Percentiles rank a stretch among this genome's conserved stretches.
These are phyloP conservation scores for Nesogale talazaci DNA, from an alignment of 2,113 vertebrate genomes.

Conservation along the genomic window DNA sequence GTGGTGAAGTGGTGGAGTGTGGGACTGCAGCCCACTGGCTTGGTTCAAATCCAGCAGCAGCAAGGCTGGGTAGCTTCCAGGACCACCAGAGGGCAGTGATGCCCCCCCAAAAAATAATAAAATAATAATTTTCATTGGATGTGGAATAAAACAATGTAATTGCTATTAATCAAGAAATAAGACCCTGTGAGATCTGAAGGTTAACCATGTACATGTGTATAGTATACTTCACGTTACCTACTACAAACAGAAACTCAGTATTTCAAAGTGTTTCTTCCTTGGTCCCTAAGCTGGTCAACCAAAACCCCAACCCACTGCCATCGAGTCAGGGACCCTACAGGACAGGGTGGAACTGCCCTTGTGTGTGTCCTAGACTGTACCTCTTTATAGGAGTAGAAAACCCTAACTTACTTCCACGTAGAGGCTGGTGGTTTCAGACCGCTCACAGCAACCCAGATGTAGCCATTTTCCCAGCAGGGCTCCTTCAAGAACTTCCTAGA, in stretches of 20 bases:
- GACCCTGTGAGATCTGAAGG: neutral
- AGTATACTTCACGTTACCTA: too few relatives aligned
- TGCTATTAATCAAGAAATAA: constrained; percentile 22
- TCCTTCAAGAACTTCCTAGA: neutral
- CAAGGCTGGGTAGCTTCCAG: too few relatives aligned
- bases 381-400: too few relatives aligned
- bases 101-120: too few relatives aligned
- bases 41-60: too few relatives aligned
- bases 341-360: neutral
- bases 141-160: constrained; percentile 37
- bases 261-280: neutral
- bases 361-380: neutral
- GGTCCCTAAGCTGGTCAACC: neutral
- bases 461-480: neutral
- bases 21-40: too few relatives aligned
- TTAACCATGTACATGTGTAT: neutral
- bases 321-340: neutral
- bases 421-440: neutral
- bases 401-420: too few relatives aligned
- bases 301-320: neutral
- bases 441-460: neutral
- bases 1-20: too few relatives aligned
- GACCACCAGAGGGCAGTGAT: too few relatives aligned
- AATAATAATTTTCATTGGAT: too few relatives aligned
- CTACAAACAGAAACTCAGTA: too few relatives aligned